Evolutionary conservation across 2,797 vertebrate genomes (phyloP).

Genomic region (Eulemur rubriventer): DNA sequence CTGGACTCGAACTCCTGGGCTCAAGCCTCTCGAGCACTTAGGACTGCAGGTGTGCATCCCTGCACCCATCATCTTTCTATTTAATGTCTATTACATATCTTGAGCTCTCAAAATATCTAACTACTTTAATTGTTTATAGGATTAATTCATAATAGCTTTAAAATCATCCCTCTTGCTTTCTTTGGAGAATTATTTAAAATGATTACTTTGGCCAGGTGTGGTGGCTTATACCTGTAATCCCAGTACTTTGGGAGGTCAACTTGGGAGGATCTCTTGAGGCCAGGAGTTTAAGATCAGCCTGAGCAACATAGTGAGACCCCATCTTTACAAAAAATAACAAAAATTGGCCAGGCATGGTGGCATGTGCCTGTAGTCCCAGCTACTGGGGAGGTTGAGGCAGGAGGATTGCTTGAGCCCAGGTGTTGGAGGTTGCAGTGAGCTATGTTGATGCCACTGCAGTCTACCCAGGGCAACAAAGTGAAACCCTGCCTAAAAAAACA

Average conservation of each 20-base stretch:
- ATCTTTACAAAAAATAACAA: neutral
- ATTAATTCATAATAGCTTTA: constrained; percentile 48
- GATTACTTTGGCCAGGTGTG: neutral
- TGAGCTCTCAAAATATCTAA: constrained; percentile 33
- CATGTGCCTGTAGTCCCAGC: neutral
- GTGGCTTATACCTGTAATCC: neutral
- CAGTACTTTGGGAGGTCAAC: neutral
- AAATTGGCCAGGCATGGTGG: neutral
- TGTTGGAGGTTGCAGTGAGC: neutral
- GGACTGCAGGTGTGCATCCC: neutral
- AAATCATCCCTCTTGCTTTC: constrained; percentile 26
- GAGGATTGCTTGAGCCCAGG: neutral
- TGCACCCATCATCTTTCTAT: neutral
- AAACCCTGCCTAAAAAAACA: neutral
- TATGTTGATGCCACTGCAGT: neutral
- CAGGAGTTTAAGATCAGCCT: neutral
- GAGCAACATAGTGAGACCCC: neutral
- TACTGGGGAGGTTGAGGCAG: neutral
- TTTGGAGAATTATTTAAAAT: constrained; percentile 42
- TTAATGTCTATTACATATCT: constrained; percentile 29
- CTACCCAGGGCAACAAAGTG: neutral
- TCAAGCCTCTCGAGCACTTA: neutral
- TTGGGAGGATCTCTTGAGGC: neutral
- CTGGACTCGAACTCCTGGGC: neutral
- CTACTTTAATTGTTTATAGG: constrained; percentile 18